Conservation (phyloP, 2,888 invertebrate species). For the Petrolisthes cinctipes region DNA sequence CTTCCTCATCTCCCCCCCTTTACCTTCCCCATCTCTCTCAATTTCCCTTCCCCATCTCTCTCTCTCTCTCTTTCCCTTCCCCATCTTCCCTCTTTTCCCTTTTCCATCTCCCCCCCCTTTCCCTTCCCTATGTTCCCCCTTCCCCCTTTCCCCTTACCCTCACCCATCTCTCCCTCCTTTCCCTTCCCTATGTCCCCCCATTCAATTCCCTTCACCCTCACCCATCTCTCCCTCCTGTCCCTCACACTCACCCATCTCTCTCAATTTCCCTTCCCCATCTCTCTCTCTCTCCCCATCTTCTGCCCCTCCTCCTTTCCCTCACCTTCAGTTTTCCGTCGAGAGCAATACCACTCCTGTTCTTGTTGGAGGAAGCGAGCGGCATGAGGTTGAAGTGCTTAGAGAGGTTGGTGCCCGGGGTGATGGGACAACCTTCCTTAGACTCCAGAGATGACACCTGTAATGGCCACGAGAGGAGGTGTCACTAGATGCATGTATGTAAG, state of each 20-base stretch:
- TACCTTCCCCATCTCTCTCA: no score
- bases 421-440: conserved; percentile 92
- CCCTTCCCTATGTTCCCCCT: neutral
- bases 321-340: conserved; percentile 85
- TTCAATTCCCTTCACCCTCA: neutral
- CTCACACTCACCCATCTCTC: conserved; percentile 67
- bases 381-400: conserved; percentile 88
- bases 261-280: neutral
- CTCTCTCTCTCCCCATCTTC: neutral
- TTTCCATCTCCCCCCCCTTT: neutral
- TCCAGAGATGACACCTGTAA: conserved; percentile 85
- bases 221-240: neutral
- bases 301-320: neutral
- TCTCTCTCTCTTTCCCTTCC: no score
- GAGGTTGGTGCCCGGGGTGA: conserved; percentile 89
- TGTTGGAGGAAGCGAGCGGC: conserved; percentile 88
- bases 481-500: no score
- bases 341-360: conserved; percentile 88
- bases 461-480: no score
- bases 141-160: neutral
- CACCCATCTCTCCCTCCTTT: neutral
- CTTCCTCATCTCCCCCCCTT: no score
- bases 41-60: no score
- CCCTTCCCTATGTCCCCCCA: neutral
- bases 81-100: neutral